Evolutionary conservation across 2,888 invertebrate species (phyloP), one percentile per base, ranked within the genome.

Genomic region (Macrophya alboannulata): DNA sequence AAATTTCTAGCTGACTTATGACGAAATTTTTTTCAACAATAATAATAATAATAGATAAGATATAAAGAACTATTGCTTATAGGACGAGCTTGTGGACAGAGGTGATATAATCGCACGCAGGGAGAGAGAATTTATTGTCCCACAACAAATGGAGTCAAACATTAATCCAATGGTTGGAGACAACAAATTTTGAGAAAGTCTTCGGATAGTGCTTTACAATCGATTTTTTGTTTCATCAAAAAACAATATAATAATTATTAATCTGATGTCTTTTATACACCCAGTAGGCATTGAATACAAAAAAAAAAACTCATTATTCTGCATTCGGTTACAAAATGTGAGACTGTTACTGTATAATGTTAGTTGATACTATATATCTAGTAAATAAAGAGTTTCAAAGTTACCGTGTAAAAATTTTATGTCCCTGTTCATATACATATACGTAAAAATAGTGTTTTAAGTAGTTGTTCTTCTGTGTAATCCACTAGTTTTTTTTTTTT

Each of bases 61-160:
- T 55, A 31, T 37, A 37, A 31, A 31, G 12, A 31, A 68, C 15
- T 10, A 48, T 82, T 21, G 71, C 62, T 82, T 68, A 82, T 51
- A 87, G 86, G 65, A 85, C 17, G 76, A 85, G 84, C 68, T 88
- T 2, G 8, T 68, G 45, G 31, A 85, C 9, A 74, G 81, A 17
- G 48, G 74, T 10, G 76, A 86, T 51, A 48, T 88, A 72, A 83
- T 65, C n/a, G 21, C 77, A 51, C 48, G 68, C 37, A 37, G 51
- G 76, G 55, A 82, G 62, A 62, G 15, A 68, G 76, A 77, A 55
- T 8, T 83, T 43, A 82, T 85, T 68, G 48, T 59, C 79, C 2
- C 59, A 37, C 59, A 55, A 4, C 40, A 21, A 37, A 6, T n/a
- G 51, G 37, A 59, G 12, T 81, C 5, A 43, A 55, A 77, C 37